Percentiles rank a stretch among this genome's conserved stretches.
These are phyloP conservation scores for Monochamus alternatus DNA, from an alignment of 2,888 invertebrate species.

Conservation along the genomic window DNA sequence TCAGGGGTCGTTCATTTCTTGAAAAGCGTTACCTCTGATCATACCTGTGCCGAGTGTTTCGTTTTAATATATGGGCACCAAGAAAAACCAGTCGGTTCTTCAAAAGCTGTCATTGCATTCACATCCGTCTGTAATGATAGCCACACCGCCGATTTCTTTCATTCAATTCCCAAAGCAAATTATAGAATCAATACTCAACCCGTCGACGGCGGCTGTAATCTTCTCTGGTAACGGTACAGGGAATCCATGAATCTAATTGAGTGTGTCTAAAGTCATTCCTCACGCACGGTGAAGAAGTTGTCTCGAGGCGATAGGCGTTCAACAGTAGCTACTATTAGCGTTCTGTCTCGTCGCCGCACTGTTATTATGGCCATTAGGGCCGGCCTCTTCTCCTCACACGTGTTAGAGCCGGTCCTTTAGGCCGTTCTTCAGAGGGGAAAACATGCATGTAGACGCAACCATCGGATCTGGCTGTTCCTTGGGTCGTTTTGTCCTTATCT, in stretches of 20 bases:
- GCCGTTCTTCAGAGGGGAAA: constrained; percentile 24
- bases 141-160: neutral
- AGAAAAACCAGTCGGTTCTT: neutral
- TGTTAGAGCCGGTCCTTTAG: constrained; percentile 37
- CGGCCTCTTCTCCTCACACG: constrained; percentile 48
- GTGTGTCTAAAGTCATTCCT: constrained; percentile 45
- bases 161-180: neutral
- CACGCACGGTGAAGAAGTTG: constrained; percentile 47
- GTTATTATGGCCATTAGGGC: constrained; percentile 54
- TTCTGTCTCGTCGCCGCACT: constrained; percentile 53
- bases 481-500: neutral
- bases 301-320: constrained; percentile 55
- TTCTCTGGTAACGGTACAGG: constrained; percentile 28
- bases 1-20: too few species aligned
- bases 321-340: constrained; percentile 57
- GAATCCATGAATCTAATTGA: constrained; percentile 38
- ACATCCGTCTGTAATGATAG: neutral
- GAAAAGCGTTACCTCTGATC: too few species aligned
- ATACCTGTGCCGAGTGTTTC: too few species aligned
- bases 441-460: constrained; percentile 18
- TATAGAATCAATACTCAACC: constrained; percentile 11
- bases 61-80: neutral
- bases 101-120: neutral
- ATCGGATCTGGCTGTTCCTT: constrained; percentile 1
- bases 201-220: constrained; percentile 13